A percentile compares a stretch with the other conserved stretches of the same genome.
phyloP scores from a whole-genome alignment of 2,797 vertebrate species.

The Arremon aurantiirostris region DNA sequence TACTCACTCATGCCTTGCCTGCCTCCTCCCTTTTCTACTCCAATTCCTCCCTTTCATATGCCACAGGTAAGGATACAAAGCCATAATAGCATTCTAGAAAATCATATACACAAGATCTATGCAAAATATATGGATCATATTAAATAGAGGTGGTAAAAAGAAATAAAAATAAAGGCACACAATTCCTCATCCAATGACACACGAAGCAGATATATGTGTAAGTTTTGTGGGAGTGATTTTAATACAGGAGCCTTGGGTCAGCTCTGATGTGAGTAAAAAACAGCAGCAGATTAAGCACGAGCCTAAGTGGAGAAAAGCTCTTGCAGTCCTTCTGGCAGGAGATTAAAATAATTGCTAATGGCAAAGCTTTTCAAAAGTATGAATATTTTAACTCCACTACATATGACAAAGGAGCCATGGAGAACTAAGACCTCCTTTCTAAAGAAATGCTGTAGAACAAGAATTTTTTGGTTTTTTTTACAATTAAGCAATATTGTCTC shows the following conservation, averaged over 20 bases:
- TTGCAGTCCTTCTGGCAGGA: background rate
- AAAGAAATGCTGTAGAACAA: background rate
- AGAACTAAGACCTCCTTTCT: background rate
- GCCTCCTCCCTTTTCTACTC: background rate
- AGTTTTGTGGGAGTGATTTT: background rate
- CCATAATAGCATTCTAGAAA: background rate
- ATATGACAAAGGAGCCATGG: background rate
- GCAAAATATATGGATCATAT: background rate
- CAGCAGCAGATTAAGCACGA: background rate
- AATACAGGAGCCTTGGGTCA: background rate
- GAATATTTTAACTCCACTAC: background rate
- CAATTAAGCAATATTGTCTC: background rate
- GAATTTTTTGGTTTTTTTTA: background rate
- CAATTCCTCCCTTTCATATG: background rate
- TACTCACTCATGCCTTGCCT: background rate
- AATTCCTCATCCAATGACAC: background rate
- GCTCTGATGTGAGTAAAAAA: background rate
- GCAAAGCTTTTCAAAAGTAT: background rate
- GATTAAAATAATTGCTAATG: constrained; percentile 4
- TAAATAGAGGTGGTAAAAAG: background rate
- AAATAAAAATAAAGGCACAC: background rate
- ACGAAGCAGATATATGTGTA: background rate
- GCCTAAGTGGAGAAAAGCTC: background rate
- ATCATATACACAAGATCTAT: background rate
- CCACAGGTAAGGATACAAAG: background rate